Evolutionary conservation across 2,113 vertebrate species (phyloP), one percentile per base, ranked within the genome.

Genomic region (Chloebia gouldiae): DNA sequence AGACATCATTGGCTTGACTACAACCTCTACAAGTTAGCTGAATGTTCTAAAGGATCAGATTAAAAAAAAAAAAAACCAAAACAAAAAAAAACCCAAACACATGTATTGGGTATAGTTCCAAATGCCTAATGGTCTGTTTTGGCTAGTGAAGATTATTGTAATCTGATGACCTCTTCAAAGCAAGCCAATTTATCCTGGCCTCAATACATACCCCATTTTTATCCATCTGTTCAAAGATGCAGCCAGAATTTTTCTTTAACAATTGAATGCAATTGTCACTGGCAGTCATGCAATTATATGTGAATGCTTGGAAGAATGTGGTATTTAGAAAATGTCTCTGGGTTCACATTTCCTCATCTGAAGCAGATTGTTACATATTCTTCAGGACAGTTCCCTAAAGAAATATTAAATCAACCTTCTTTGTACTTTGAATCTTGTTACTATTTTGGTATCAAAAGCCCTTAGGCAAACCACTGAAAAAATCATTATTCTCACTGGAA

Each of bases 311-410:
- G 53, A 85, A 94, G 66, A 93, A 96, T 81, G 56, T 80, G 47
- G 30, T 80, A 88, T 93, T 96, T 91, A 81, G 42, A 85, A 95
- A 97, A 90, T 69, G 92, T 93, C 93, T 94, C 91, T 90, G 88
- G 71, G 86, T 93, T 94, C 89, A 91, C 91, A 94, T 95, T 93
- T 95, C 37, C 90, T 86, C 90, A 44, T 94, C 88, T 96, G 79
- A 96, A 95, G 64, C 84, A 96, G 88, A 96, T 88, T 84, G 81
- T 86, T 92, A 93, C 78, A 80, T 94, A 94, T 96, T 84, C 87
- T 94, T 82, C 76, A 92, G 82, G 79, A 85, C 79, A 97, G 61
- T 35, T 92, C 80, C 85, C 90, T 92, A 85, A 83, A 94, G 92
- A 51, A 71, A 91, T 88, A 94, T 66, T 80, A 42, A 83, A 94